Evolutionary conservation across 2,113 vertebrate genomes (phyloP), one percentile per base, ranked within the genome.

Genomic region (Eubucco bourcierii): DNA sequence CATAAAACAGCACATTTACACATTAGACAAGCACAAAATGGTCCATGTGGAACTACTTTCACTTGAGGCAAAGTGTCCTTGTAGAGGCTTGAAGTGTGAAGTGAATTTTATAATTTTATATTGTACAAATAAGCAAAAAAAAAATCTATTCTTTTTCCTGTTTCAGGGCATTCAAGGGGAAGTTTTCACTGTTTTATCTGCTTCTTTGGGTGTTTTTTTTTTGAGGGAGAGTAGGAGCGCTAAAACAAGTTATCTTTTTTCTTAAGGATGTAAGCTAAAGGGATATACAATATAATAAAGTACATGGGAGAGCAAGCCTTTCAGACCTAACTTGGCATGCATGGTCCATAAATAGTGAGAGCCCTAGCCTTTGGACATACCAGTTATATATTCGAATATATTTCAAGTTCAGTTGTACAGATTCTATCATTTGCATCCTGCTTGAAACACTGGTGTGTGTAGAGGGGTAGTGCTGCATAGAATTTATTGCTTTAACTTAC

Each of bases 11-110:
- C 82, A 82, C 65, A 93, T 78, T 93, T 96, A 93, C 95, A 96
- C 93, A 95, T 97, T 95, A 90, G 91, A 97, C 68, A 91, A 90
- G 68, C 87, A 81, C 77, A 95, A 94, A 95, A 84, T 80, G 89
- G 95, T 95, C 95, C 89, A 68, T 83, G 76, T 94, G 94, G 88
- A 96, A 68, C 90, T 88, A 60, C 72, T 80, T 90, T 86, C 64
- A 91, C 93, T 96, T 94, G 55, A 84, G 71, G 80, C 93, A 91
- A 96, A 84, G 52, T 93, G 83, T 94, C 77, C 79, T 95, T 94
- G 87, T 81, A 94, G 52, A 78, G 44, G 29, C 95, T 76, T 71
- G 95, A 93, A 87, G 53, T 91, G 55, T 92, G 81, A 93, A 88
- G 70, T 81, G 75, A 95, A 95, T 97, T 90, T 93, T 94, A 71